phyloP scores from a whole-genome alignment of 1,140 invertebrate genomes.

The Oppia nitens region DNA sequence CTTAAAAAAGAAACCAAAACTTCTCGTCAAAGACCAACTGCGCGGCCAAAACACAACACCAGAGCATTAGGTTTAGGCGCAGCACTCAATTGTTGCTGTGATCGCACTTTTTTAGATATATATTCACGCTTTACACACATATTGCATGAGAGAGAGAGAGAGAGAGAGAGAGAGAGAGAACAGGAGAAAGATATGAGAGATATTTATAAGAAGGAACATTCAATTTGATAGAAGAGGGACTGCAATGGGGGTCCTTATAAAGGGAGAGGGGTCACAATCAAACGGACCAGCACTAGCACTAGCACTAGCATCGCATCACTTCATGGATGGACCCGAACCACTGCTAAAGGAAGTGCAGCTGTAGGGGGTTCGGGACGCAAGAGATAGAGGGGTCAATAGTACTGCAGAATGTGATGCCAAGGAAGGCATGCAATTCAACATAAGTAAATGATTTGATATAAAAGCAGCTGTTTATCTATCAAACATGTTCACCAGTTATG shows the following conservation, averaged over 20 bases:
- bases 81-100: neutral
- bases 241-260: neutral
- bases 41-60: neutral
- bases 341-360: neutral
- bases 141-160: neutral
- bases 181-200: neutral
- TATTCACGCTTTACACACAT: neutral
- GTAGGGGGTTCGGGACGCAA: neutral
- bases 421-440: neutral
- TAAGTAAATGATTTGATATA: neutral
- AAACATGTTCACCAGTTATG: neutral
- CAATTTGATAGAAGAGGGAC: too few relatives aligned
- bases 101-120: neutral
- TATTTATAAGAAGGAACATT: too few relatives aligned
- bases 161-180: neutral
- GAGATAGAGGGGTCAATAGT: neutral
- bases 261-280: neutral
- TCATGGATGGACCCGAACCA: neutral
- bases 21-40: neutral
- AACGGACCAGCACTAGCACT: neutral
- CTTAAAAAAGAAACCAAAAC: neutral
- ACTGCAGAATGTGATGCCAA: neutral
- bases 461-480: neutral
- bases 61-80: neutral
- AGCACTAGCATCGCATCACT: neutral